phyloP scores from a whole-genome alignment of 1,140 invertebrate species.

The Chlorops oryzae region DNA sequence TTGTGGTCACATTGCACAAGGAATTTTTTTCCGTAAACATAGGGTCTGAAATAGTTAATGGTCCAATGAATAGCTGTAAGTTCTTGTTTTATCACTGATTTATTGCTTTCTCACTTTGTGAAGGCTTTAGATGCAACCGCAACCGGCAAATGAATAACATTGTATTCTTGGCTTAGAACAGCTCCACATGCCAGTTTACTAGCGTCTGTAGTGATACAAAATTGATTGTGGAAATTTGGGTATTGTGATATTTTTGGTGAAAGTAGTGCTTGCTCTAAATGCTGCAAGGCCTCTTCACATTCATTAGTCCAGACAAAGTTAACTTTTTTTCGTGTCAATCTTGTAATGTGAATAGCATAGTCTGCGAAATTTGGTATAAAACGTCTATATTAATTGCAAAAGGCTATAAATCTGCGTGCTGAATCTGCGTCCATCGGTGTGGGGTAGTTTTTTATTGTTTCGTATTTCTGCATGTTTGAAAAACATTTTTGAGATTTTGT shows the following conservation, averaged over 20 bases:
- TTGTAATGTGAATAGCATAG: background rate
- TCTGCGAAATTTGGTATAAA: background rate
- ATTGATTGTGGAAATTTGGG: constrained; percentile 1
- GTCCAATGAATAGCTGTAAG: constrained; percentile 43
- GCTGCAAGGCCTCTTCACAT: too few species aligned
- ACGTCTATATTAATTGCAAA: background rate
- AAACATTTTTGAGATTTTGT: background rate
- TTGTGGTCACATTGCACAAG: constrained; percentile 38
- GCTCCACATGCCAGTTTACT: constrained; percentile 37
- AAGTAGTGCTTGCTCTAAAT: background rate
- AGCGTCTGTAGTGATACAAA: constrained; percentile 38
- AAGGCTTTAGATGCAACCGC: constrained; percentile 28
- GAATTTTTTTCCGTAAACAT: constrained; percentile 39
- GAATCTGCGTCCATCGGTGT: background rate
- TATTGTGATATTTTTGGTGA: constrained; percentile 4
- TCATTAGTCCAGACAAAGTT: constrained; percentile 2
- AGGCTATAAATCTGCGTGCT: background rate
- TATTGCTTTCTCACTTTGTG: constrained; percentile 26
- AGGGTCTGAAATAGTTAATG: constrained; percentile 45
- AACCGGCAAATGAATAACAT: constrained; percentile 26
- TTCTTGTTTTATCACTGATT: constrained; percentile 35
- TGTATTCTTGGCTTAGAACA: constrained; percentile 27
- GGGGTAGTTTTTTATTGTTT: background rate
- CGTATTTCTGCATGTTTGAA: constrained; percentile 5
- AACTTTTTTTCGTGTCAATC: background rate